A percentile compares a stretch with the other conserved stretches of the same genome.
Conservation (phyloP, 2,113 vertebrate species). For the Egretta garzetta region DNA sequence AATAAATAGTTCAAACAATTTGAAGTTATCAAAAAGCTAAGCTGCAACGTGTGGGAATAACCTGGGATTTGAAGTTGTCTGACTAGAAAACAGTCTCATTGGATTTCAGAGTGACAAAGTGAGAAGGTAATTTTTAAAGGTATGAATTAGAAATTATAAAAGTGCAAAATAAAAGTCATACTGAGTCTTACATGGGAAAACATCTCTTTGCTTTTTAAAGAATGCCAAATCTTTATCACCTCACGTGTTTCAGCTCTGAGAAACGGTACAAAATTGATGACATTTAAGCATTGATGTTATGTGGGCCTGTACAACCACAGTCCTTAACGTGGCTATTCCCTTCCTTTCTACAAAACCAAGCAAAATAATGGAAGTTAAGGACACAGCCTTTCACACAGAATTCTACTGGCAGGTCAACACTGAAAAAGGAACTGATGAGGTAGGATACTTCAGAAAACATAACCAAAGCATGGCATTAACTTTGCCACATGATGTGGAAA, state of each 20-base stretch:
- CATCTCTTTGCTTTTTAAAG: not conserved
- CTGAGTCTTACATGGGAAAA: not conserved
- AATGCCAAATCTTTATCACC: not conserved
- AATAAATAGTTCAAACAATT: not conserved
- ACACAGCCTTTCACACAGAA: not conserved
- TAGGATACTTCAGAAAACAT: not conserved
- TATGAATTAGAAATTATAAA: not conserved
- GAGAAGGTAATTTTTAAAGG: not conserved
- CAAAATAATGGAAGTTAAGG: not conserved
- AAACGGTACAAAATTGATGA: not conserved
- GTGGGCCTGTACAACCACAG: not conserved
- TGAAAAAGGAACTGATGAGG: not conserved
- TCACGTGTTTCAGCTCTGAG: not conserved
- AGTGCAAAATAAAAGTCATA: not conserved
- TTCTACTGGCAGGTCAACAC: not conserved
- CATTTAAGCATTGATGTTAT: not conserved
- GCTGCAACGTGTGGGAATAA: not conserved
- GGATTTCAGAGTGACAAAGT: not conserved
- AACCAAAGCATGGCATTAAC: not conserved
- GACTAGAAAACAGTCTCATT: not conserved
- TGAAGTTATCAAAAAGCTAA: not conserved
- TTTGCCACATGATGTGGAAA: rapidly evolving
- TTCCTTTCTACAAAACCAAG: not conserved
- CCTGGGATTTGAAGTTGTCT: not conserved
- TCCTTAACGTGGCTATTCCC: not conserved